A percentile compares a stretch with the other conserved stretches of the same genome.
Conservation (phyloP, 2,797 vertebrate genomes). For the Amazona finschi region DNA sequence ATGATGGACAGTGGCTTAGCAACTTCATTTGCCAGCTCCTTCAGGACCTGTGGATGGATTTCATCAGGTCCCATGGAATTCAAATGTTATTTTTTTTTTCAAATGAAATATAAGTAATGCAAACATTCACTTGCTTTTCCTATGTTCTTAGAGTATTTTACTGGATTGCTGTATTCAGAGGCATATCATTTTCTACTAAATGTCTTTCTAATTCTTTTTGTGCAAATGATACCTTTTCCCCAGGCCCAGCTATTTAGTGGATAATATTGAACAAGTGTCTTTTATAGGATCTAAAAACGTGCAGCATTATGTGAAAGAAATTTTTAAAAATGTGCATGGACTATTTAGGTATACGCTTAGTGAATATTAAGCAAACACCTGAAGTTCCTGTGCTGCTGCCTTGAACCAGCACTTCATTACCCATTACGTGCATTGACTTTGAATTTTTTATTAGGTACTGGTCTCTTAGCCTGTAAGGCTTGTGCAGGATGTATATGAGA, state of each 20-base stretch:
- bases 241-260: conserved; percentile 58
- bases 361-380: conserved; percentile 73
- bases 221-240: conserved; percentile 45
- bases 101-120: conserved; percentile 24
- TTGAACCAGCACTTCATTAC: conserved; percentile 71
- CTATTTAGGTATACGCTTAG: conserved; percentile 48
- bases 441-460: conserved; percentile 67
- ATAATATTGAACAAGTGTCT: conserved; percentile 68
- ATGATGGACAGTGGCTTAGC: background rate
- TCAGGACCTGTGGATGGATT: accelerated
- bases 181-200: conserved; percentile 56
- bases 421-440: conserved; percentile 53
- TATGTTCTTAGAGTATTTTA: conserved; percentile 2
- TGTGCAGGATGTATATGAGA: conserved; percentile 44
- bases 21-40: background rate
- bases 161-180: conserved; percentile 19
- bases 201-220: conserved; percentile 55
- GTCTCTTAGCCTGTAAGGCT: conserved; percentile 65
- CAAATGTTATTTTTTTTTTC: background rate
- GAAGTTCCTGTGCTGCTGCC: conserved; percentile 54
- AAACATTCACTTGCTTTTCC: conserved; percentile 33
- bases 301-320: conserved; percentile 38
- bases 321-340: conserved; percentile 55
- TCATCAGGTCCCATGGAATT: background rate
- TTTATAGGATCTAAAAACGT: conserved; percentile 53